Evolutionary conservation across 2,113 vertebrate species (phyloP), one percentile per base, ranked within the genome.

Genomic region (Eublepharis macularius): DNA sequence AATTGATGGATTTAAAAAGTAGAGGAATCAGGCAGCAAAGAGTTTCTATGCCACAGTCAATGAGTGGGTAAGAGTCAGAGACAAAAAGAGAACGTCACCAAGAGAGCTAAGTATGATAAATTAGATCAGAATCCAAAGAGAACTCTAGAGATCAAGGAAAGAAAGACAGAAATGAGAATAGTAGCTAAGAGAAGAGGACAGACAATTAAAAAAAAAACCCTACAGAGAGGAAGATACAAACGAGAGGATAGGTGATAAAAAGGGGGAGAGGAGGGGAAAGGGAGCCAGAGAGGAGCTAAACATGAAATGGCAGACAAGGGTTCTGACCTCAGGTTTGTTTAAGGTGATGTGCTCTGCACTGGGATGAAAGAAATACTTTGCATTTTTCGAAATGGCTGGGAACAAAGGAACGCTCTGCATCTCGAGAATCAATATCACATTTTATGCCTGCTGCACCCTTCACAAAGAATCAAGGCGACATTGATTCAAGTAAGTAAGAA

Each of bases 401-500:
- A 91, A 91, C 91, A 91, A 73, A 93, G 88, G 86, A 92, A 88
- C 66, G 82, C 92, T 94, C 89, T 91, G 83, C 77, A 51, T 91
- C 95, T 93, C 92, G 85, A 94, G 94, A 94, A 96, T 97, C 95
- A 93, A 96, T 96, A 96, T 92, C 92, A 90, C 92, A 95, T 97
- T 96, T 96, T 95, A 96, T 96, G 95, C 95, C 94, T 95, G 93
- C 96, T 96, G 95, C 95, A 95, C 95, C 95, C 92, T 95, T 95
- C 95, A 92, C 66, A 85, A 95, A 92, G 93, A 93, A 95, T 94
- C 95, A 90, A 94, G 96, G 95, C 96, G 94, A 93, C 95, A 95
- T 94, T 95, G 95, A 96, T 95, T 96, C 94, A 93, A 96, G 96
- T 97, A 97, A 97, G 96, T 97, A 95, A 94, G 94, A 75, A 95